Evolutionary conservation across 2,888 invertebrate genomes (phyloP).

Genomic region (Subacronicta megacephala): DNA sequence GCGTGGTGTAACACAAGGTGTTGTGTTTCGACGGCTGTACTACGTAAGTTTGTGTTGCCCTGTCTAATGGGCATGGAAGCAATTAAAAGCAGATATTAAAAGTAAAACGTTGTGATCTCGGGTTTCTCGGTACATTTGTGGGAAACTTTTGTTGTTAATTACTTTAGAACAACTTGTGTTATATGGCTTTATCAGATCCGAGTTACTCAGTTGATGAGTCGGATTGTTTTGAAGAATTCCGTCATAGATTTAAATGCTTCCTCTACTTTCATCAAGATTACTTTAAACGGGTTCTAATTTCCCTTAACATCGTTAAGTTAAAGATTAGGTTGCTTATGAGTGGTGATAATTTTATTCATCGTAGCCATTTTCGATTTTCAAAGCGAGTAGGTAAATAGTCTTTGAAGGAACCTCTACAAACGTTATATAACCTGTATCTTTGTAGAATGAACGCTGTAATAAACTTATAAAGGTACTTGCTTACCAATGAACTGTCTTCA

Average conservation of each 20-base stretch:
- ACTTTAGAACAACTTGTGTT: conserved; percentile 44
- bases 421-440: too few relatives aligned
- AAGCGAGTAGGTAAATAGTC: too few relatives aligned
- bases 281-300: background rate
- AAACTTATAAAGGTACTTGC: background rate
- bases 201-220: conserved; percentile 30
- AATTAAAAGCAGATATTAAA: conserved; percentile 61
- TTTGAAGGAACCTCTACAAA: too few relatives aligned
- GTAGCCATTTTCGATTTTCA: too few relatives aligned
- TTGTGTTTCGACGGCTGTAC: conserved; percentile 35
- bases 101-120: conserved; percentile 59
- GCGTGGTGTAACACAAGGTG: conserved; percentile 11
- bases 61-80: conserved; percentile 50
- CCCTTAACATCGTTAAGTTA: too few relatives aligned
- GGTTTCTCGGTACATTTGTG: conserved; percentile 62
- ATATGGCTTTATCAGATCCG: conserved; percentile 53
- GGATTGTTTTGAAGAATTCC: conserved; percentile 49
- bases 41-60: conserved; percentile 41
- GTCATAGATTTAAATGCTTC: conserved; percentile 12
- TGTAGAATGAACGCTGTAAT: too few relatives aligned
- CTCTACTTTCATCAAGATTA: conserved; percentile 30
- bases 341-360: too few relatives aligned
- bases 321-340: too few relatives aligned
- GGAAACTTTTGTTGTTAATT: conserved; percentile 65
- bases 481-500: conserved; percentile 3